These are phyloP conservation scores for Micropterix aruncella DNA, from an alignment of 2,888 invertebrate genomes.

Conservation along the genomic window DNA sequence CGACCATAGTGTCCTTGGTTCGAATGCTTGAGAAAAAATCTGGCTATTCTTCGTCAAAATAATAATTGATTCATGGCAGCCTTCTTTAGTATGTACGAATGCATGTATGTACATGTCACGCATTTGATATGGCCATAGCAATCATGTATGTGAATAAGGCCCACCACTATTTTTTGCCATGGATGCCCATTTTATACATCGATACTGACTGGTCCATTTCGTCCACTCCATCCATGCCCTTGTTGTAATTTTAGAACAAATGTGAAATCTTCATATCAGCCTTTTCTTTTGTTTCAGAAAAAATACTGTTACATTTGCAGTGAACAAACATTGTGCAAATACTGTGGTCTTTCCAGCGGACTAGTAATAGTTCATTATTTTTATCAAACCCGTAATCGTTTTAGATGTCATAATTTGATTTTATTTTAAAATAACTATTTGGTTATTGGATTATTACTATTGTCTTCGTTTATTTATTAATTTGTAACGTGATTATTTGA, in stretches of 20 bases:
- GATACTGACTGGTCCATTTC: neutral
- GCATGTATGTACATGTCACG: neutral
- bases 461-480: too few species aligned
- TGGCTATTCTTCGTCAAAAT: neutral
- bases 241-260: neutral
- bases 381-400: neutral
- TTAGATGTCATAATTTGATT: too few species aligned
- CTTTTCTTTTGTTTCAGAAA: neutral
- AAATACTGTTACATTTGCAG: neutral
- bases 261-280: neutral
- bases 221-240: neutral
- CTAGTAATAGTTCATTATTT: neutral
- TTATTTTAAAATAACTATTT: too few species aligned
- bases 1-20: neutral
- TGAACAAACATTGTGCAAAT: neutral
- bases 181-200: neutral
- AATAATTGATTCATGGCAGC: neutral
- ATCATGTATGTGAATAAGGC: neutral
- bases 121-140: neutral
- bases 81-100: too few species aligned
- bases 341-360: neutral
- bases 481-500: too few species aligned
- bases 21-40: neutral
- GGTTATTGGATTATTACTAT: too few species aligned
- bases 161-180: conserved; percentile 1